These are phyloP conservation scores for Pithys albifrons DNA, from an alignment of 2,113 vertebrate species.

Conservation along the genomic window DNA sequence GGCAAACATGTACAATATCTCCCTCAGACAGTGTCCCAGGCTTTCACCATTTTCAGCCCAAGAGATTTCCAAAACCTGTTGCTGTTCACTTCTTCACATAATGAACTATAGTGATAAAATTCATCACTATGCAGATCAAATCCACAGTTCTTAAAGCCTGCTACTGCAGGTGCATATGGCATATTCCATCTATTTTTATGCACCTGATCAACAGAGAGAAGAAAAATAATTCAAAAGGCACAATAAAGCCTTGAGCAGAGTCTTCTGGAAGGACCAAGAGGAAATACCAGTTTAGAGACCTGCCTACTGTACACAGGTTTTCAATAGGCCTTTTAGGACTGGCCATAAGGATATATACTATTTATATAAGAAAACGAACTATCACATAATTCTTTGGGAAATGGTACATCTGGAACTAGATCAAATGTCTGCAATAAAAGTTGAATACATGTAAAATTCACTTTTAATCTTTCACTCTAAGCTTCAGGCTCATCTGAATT, in stretches of 20 bases:
- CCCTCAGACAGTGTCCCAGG: background rate
- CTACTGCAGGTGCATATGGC: rapidly evolving
- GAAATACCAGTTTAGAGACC: background rate
- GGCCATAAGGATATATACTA: background rate
- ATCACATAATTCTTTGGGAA: background rate
- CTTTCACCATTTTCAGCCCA: background rate
- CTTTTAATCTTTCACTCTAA: background rate
- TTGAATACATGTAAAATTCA: constrained; percentile 10
- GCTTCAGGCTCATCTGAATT: background rate
- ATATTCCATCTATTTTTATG: background rate
- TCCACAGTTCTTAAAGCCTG: background rate
- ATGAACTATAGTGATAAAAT: background rate
- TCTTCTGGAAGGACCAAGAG: background rate
- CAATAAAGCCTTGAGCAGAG: background rate
- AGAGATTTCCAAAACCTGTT: background rate
- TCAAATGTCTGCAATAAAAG: constrained; percentile 35
- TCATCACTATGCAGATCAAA: background rate
- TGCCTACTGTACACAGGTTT: background rate
- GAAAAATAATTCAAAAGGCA: background rate
- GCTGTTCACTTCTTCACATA: background rate
- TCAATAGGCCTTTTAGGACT: background rate
- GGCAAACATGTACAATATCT: background rate
- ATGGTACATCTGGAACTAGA: background rate
- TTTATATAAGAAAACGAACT: background rate
- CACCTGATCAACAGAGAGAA: background rate